phyloP scores from a whole-genome alignment of 2,113 vertebrate genomes.

The Plecotus auritus region DNA sequence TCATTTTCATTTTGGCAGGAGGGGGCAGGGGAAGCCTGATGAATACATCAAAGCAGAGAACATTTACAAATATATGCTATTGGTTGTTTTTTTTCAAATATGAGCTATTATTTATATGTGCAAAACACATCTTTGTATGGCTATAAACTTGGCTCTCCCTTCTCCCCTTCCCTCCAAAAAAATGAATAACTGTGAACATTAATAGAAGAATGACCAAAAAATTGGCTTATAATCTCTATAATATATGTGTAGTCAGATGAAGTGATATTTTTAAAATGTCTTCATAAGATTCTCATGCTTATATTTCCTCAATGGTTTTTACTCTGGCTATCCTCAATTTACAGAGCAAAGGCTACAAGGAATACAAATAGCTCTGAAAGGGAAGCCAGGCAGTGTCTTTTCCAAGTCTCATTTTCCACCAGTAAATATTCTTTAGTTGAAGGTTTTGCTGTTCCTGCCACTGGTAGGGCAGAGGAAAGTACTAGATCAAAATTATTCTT shows the following conservation, averaged over 20 bases:
- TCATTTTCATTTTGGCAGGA: conserved; percentile 6
- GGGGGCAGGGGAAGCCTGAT: background rate
- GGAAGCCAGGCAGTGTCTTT: background rate
- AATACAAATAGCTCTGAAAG: conserved; percentile 5
- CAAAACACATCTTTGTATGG: background rate
- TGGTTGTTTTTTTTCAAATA: background rate
- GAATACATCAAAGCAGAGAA: background rate
- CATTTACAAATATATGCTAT: background rate
- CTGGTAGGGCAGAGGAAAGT: background rate
- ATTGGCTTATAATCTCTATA: conserved; percentile 33
- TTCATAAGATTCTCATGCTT: background rate
- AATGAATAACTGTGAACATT: background rate
- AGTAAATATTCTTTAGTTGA: conserved; percentile 43
- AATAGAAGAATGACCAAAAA: background rate
- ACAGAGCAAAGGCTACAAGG: conserved; percentile 37
- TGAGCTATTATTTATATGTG: background rate
- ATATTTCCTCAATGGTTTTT: conserved; percentile 32
- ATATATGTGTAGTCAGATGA: conserved; percentile 35
- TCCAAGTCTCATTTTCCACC: background rate
- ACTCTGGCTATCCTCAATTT: background rate
- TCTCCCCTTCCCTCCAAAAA: conserved; percentile 4
- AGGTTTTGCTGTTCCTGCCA: conserved; percentile 1
- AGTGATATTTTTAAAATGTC: conserved; percentile 28
- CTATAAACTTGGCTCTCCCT: background rate
- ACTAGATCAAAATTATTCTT: conserved; percentile 18